Base-by-base conservation (phyloP, 2,888 invertebrate species). In the Clunio marinus region DNA sequence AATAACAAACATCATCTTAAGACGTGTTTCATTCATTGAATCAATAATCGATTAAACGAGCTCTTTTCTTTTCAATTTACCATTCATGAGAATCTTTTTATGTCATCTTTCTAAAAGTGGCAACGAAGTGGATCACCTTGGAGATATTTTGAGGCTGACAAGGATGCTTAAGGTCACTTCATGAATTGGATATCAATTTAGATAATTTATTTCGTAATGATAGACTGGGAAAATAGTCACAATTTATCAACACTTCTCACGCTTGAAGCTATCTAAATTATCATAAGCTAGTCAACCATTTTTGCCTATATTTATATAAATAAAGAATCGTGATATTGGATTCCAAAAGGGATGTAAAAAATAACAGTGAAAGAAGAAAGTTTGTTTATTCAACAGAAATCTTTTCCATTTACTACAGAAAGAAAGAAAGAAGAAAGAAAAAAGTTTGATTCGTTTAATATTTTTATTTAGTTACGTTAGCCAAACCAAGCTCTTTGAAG, bases 301-400 rank as follows among this genome's bases (percentile, higher is more conserved):
- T n/a, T n/a, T n/a, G n/a, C n/a, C n/a, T n/a, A n/a, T n/a, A n/a
- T n/a, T n/a, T n/a, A n/a, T n/a, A n/a, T n/a, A n/a, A n/a, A n/a
- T n/a, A n/a, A n/a, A n/a, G n/a, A n/a, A n/a, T n/a, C n/a, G n/a
- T n/a, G n/a, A n/a, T n/a, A n/a, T n/a, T n/a, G n/a, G n/a, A n/a
- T n/a, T n/a, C n/a, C n/a, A n/a, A n/a, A n/a, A n/a, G n/a, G n/a
- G n/a, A n/a, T n/a, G n/a, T n/a, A 45, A 17, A 45, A 45, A 45
- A 13, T 45, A 57, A 57, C 13, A 5, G 32, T 13, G 27, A 22
- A 8, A 27, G 27, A 57, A 27, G 5, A 20, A 57, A 57, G 57
- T 57, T 57, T 57, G 25, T 57, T 57, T 57, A 57, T 57, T 57
- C 57, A 57, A 57, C 27, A 57, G 22, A 57, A 57, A 57, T 57